Percentiles rank a stretch among this genome's conserved stretches.
Conservation (phyloP, 2,113 vertebrate genomes). For the Dissostichus mawsoni region DNA sequence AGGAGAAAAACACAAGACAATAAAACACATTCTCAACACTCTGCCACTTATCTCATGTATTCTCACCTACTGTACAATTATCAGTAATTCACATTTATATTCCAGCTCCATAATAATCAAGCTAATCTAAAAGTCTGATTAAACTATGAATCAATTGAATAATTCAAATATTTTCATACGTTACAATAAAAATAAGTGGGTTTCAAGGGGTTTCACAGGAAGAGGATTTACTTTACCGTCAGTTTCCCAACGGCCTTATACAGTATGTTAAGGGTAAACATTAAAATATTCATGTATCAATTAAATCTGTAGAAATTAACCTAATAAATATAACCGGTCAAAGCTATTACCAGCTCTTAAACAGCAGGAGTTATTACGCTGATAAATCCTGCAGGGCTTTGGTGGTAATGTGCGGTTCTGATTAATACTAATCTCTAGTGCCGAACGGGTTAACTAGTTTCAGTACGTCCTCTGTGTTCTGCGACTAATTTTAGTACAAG, state of each 20-base stretch:
- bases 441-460: background rate
- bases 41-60: conserved; percentile 27
- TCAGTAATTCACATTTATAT: conserved; percentile 52
- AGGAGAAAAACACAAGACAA: conserved; percentile 1
- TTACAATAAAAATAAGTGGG: conserved; percentile 51
- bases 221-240: conserved; percentile 47
- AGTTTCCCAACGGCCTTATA: conserved; percentile 58
- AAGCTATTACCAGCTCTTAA: conserved; percentile 74
- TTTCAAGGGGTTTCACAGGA: conserved; percentile 39
- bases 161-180: conserved; percentile 65
- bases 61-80: conserved; percentile 38
- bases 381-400: conserved; percentile 75
- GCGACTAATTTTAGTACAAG: background rate
- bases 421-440: conserved; percentile 16
- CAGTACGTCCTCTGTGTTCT: background rate
- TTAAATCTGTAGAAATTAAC: conserved; percentile 80
- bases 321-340: conserved; percentile 79
- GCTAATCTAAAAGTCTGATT: conserved; percentile 69
- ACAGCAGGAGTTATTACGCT: conserved; percentile 59
- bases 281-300: conserved; percentile 83
- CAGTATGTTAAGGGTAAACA: conserved; percentile 64
- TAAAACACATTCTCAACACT: background rate
- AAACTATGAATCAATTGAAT: conserved; percentile 64
- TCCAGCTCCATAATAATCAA: conserved; percentile 58
- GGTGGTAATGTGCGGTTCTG: conserved; percentile 36